Evolutionary conservation across 2,797 vertebrate species (phyloP).

Genomic region (Pseudochromis fuscus): DNA sequence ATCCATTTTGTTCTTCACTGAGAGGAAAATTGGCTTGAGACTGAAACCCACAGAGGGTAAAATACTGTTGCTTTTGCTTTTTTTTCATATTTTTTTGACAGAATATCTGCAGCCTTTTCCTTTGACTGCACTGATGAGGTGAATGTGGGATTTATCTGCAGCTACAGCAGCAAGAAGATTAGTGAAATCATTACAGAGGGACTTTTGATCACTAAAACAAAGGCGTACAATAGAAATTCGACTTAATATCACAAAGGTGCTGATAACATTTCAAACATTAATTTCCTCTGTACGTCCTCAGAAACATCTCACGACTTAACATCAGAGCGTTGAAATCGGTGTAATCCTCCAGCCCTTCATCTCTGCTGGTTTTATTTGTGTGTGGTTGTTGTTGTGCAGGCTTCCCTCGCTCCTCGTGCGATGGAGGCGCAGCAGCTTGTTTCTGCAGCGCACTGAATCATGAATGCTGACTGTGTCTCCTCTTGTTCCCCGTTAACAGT

Average conservation of each 20-base stretch:
- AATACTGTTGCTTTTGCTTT: no score
- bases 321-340: constrained; percentile 14
- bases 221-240: not conserved
- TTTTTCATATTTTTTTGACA: no score
- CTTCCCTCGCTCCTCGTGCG: constrained; percentile 2
- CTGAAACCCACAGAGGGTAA: no score
- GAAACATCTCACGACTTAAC: not conserved
- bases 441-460: constrained; percentile 19
- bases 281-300: not conserved
- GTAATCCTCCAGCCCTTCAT: constrained; percentile 31
- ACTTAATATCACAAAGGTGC: not conserved
- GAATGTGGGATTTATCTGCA: not conserved
- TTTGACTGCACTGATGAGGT: not conserved
- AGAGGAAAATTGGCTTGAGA: no score
- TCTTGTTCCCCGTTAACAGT: constrained; percentile 35
- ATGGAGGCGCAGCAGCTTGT: constrained; percentile 21
- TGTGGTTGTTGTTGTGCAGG: constrained; percentile 19
- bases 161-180: not conserved
- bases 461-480: constrained; percentile 48
- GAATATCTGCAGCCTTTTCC: not conserved
- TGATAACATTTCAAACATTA: not conserved
- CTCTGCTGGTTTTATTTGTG: constrained; percentile 12
- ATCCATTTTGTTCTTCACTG: no score
- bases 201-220: not conserved
- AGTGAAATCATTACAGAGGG: no score